Base-by-base conservation (phyloP, 2,888 invertebrate genomes). In the Drosophila putrida region DNA sequence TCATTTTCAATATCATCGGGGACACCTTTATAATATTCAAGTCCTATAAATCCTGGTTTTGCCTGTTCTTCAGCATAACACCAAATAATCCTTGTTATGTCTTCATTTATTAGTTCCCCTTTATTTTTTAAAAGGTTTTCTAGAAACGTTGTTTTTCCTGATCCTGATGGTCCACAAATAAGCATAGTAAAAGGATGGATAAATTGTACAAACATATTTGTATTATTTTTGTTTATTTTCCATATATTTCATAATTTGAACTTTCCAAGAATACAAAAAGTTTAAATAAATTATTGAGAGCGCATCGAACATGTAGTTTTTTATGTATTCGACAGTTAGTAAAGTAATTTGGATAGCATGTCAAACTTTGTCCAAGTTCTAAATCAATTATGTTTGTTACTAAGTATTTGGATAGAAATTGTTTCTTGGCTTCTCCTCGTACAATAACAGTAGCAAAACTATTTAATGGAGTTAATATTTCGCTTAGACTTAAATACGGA, bases 151-250 rank as follows among this genome's bases (percentile, higher is more conserved):
- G 35, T 35, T 35, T 35, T 35, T 4, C 35, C 35, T 1, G 35
- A 35, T 35, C 35, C 35, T 2, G 35, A 35, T 3, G 35, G 35
- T 36, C 35, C 35, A 1, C 35, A 36, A 4, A 36, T 36, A 35
- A 35, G 10, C 35, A 11, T 35, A 35, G 35, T 35, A 36, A 36
- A 36, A n/a, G 35, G 35, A 36, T 36, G 35, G n/a, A n/a, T 36
- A 36, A 36, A 36, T 36, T n/a, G 35, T 36, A n/a, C n/a, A 36
- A 36, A 36, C 35, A n/a, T 36, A n/a, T 36, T 36, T 36, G 35
- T n/a, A 11, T 36, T 36, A 20, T 20, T 20, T 20, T 20, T 2
- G 1, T 36, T n/a, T 36, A 36, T 36, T 36, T 36, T 36, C 35
- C 35, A 36, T 36, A 36, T 36, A 36, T 36, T 36, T 36, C 35